Conservation (phyloP, 1,140 invertebrate genomes). For the Trichonephila clavata region DNA sequence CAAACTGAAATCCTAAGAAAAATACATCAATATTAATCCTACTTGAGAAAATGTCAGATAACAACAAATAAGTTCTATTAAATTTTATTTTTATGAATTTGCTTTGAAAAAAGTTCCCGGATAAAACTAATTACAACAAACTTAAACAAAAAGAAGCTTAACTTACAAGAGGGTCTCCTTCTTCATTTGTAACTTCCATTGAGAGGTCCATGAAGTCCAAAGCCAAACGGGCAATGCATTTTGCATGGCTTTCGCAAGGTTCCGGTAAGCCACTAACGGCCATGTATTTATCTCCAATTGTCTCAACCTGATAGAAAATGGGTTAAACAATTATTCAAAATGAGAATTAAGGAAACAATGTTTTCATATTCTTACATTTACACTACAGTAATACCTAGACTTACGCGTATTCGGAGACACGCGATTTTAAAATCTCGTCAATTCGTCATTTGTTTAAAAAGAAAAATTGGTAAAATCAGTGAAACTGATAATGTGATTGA, state of each 20-base stretch:
- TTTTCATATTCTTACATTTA: too few species aligned
- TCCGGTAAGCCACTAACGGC: conserved; percentile 98
- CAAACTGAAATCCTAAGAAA: neutral
- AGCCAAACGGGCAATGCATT: conserved; percentile 94
- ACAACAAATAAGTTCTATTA: too few species aligned
- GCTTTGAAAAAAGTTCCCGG: neutral
- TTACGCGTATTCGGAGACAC: too few species aligned
- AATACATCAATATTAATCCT: neutral
- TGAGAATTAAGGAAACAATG: too few species aligned
- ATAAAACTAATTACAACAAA: neutral
- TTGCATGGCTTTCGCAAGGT: conserved; percentile 93
- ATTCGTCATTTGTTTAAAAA: too few species aligned
- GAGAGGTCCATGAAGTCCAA: conserved; percentile 98
- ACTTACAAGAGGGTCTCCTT: conserved; percentile 90
- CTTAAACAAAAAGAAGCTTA: neutral
- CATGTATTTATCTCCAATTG: conserved; percentile 99
- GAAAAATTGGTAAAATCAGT: too few species aligned
- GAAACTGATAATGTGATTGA: too few species aligned
- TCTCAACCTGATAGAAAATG: conserved; percentile 91
- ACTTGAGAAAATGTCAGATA: too few species aligned
- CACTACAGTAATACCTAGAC: too few species aligned
- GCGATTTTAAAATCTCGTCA: too few species aligned
- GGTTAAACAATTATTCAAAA: neutral
- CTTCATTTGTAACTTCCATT: conserved; percentile 90
- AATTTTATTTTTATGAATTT: neutral